These are phyloP conservation scores for Zelostemma sp. DNA, from an alignment of 1,140 invertebrate genomes.

Conservation along the genomic window DNA sequence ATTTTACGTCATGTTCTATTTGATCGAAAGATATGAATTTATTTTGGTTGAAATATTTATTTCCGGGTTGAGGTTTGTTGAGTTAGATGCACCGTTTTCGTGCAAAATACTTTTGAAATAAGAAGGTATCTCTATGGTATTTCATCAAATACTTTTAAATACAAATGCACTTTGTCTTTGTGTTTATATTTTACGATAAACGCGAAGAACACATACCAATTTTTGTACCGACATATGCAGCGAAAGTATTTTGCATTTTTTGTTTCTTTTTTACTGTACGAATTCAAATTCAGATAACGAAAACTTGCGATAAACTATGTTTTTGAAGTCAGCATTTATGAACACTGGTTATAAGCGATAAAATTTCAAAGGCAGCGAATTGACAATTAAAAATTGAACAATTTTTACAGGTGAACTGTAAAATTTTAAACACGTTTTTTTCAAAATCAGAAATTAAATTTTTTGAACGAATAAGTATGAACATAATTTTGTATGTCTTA, in stretches of 20 bases:
- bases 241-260: not conserved
- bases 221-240: constrained; percentile 3
- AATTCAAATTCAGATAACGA: no score
- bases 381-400: no score
- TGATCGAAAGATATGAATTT: no score
- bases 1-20: not conserved
- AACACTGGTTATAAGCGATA: no score
- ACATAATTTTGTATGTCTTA: constrained; percentile 4
- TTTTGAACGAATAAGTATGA: not conserved
- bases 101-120: constrained; percentile 11
- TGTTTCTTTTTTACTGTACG: not conserved
- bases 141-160: constrained; percentile 25
- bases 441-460: no score
- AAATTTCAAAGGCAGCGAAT: no score
- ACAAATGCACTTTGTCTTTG: constrained; percentile 17
- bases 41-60: no score
- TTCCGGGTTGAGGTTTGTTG: no score
- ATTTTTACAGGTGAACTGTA: no score
- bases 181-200: constrained; percentile 36
- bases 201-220: constrained; percentile 10
- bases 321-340: not conserved
- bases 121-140: constrained; percentile 28
- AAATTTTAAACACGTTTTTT: no score
- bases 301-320: not conserved
- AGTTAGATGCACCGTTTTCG: no score